Evolutionary conservation across 2,113 vertebrate genomes (phyloP).

Genomic region (Echinops telfairi): DNA sequence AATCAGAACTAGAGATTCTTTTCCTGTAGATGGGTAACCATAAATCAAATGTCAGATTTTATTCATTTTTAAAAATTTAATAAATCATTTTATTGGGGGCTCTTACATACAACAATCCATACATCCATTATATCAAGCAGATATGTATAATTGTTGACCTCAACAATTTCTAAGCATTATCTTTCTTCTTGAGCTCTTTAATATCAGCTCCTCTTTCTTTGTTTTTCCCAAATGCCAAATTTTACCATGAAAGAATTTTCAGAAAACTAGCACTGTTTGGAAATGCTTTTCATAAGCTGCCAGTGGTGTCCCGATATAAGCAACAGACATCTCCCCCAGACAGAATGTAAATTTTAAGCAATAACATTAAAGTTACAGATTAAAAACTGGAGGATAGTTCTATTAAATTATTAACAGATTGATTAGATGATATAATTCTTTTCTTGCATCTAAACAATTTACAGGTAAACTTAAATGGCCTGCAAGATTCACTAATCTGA

Average conservation of each 20-base stretch:
- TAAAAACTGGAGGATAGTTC: not conserved
- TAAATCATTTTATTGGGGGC: no score
- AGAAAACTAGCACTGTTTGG: conserved; percentile 3
- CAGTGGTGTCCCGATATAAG: not conserved
- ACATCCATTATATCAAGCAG: no score
- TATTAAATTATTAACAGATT: no score
- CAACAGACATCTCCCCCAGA: not conserved
- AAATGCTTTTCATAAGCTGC: not conserved
- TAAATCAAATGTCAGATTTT: not conserved
- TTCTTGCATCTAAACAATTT: not conserved
- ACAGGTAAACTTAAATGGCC: not conserved
- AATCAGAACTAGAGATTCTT: not conserved
- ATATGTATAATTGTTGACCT: no score
- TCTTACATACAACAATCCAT: no score
- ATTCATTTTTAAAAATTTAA: no score
- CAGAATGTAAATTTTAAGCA: not conserved
- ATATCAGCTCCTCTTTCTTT: no score
- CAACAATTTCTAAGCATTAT: no score
- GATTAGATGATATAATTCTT: not conserved
- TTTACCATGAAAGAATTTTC: not conserved
- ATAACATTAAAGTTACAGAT: not conserved
- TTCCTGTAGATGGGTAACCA: not conserved
- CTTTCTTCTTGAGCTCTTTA: no score
- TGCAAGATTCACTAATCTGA: not conserved
- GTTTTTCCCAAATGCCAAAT: not conserved